Conservation (phyloP, 1,140 invertebrate genomes). For the Bombus haemorrhoidalis region DNA sequence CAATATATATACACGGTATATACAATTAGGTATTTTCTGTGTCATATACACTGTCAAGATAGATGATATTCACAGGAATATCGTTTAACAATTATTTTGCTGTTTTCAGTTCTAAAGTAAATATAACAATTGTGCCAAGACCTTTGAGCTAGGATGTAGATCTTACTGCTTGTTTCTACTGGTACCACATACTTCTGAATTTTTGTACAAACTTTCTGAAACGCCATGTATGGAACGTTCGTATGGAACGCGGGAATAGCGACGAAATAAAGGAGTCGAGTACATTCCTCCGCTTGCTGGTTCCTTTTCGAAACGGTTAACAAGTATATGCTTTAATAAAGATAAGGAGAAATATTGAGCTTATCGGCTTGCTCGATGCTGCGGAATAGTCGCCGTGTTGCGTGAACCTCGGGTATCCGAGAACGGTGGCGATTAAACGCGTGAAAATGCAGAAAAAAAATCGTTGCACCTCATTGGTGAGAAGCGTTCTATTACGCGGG, state of each 20-base stretch:
- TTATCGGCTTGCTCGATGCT: conserved; percentile 3
- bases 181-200: background rate
- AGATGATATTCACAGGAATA: too few species aligned
- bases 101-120: too few species aligned
- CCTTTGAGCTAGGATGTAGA: too few species aligned
- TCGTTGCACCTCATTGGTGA: background rate
- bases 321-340: conserved; percentile 41
- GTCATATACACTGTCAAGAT: too few species aligned
- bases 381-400: background rate
- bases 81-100: too few species aligned
- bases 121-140: too few species aligned
- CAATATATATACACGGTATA: too few species aligned
- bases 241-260: background rate
- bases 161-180: background rate
- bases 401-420: too few species aligned
- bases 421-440: conserved; percentile 20
- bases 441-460: background rate
- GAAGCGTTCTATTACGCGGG: conserved; percentile 16
- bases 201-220: background rate
- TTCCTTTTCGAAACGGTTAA: background rate
- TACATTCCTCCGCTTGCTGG: too few species aligned
- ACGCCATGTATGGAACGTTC: background rate
- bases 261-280: background rate
- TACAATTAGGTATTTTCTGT: too few species aligned
- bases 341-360: conserved; percentile 16